Evolutionary conservation across 2,888 invertebrate genomes (phyloP), one percentile per base, ranked within the genome.

Genomic region (Scaptomyza caliginosa): DNA sequence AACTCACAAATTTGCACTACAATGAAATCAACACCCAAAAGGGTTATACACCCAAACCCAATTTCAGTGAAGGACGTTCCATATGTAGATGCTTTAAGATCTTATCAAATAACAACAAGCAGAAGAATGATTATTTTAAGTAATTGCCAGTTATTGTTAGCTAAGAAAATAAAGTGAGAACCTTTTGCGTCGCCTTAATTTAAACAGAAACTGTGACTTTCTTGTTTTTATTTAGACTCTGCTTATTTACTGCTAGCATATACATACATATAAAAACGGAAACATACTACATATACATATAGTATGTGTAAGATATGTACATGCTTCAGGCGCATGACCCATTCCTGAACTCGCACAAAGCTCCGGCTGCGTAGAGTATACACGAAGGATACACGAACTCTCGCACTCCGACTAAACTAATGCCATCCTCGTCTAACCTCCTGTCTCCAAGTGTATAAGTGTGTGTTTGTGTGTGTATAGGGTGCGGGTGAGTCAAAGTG

Each of bases 261-360:
- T 71, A 63, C 38, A 46, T 21, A 42, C 10, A 3, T 28, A 16
- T 24, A 17, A 10, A 21, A 3, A 21, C 21, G 26, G 23, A 40
- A 38, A 16, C 6, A 55, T 55, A 60, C 49, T 60, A 13, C 45
- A 32, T 72, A 50, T 68, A 49, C 56, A 30, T 74, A 69, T 68
- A 42, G 6, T 28, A 34, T 54, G 38, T 49, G 57, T 63, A 57
- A 63, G 57, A 76, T 58, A 64, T 55, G 67, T 67, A 58, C 51
- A 62, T 62, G 79, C 74, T 77, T 51, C 78, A 80, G 81, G 89
- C 89, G 90, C 89, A 89, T 89, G 89, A 89, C 88, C 89, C 86
- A 82, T 86, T 88, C 84, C 86, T 88, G 86, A 88, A 89, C 89
- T 77, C 75, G 54, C 57, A 58, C 68, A 76, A 76, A 67, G 60